Evolutionary conservation across 2,888 invertebrate species (phyloP), one percentile per base, ranked within the genome.

Genomic region (Patella ulyssiponensis): DNA sequence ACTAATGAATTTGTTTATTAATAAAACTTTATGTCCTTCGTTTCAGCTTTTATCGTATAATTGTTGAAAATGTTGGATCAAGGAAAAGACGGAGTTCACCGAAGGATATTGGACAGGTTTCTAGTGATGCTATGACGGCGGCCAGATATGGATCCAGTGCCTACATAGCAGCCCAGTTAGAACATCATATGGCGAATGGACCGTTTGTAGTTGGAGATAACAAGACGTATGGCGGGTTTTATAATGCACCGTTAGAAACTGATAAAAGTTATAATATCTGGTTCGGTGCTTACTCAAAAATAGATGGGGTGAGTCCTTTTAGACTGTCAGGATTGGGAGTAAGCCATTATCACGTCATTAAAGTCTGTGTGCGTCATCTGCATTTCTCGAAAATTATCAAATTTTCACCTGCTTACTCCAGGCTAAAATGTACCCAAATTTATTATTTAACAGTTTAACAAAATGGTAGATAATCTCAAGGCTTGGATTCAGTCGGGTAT

Each of bases 131-230:
- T 91, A 92, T 94, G 77, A 93, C 94, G 86, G 95, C 97, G 0
- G 92, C 92, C 75, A 93, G 94, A 69, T 94, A 95, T 80, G 95
- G 95, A 0, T 90, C 95, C 5, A 94, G 95, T 3, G 97, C 96
- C 90, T 97, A 97, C 88, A 95, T 97, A 53, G 94, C 97, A 9
- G 97, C 96, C 0, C 95, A 96, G 91, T 92, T 97, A 79, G 93
- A 94, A 76, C 94, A 95, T 58, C 84, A 93, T 90, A 94, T 94
- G 80, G 93, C 94, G 14, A 92, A 94, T 72, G 93, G 94, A 84
- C 93, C 93, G 76, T 97, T 97, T 92, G 93, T 94, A 2, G 94
- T 97, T 69, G 97, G 97, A 11, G 95, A 97, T 91, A 94, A 94
- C 53, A 93, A 93, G 80, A 94, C 93, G 3, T 96, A 96, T 89